Evolutionary conservation across 2,888 invertebrate genomes (phyloP).

Genomic region (Tetramorium bicarinatum): DNA sequence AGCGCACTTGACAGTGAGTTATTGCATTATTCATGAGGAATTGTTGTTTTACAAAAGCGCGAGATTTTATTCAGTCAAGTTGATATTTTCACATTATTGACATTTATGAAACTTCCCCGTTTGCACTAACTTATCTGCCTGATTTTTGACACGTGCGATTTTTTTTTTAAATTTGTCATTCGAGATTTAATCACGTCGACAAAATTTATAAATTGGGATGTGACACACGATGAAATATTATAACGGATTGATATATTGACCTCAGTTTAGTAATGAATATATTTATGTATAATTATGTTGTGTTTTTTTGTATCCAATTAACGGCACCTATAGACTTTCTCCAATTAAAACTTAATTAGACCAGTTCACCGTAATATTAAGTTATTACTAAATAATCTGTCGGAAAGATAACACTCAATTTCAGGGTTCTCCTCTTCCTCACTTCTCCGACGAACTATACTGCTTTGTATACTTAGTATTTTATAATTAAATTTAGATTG

Average conservation of each 20-base stretch:
- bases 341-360: constrained; percentile 27
- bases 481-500: constrained; percentile 19
- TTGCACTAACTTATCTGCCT: neutral
- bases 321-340: neutral
- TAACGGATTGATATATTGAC: neutral
- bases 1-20: neutral
- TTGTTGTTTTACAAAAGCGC: neutral
- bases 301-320: neutral
- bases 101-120: neutral
- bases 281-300: neutral
- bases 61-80: neutral
- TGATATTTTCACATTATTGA: neutral
- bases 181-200: neutral
- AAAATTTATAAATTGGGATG: neutral
- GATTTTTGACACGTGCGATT: neutral
- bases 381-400: neutral
- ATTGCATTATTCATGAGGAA: constrained; percentile 2
- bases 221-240: neutral
- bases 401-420: constrained; percentile 13
- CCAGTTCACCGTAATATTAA: neutral
- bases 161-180: neutral
- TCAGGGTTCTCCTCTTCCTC: neutral
- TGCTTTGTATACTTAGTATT: neutral
- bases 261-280: neutral
- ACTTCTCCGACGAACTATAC: neutral